Conservation (phyloP, 2,797 vertebrate genomes). For the Oreonectes daqikongensis region DNA sequence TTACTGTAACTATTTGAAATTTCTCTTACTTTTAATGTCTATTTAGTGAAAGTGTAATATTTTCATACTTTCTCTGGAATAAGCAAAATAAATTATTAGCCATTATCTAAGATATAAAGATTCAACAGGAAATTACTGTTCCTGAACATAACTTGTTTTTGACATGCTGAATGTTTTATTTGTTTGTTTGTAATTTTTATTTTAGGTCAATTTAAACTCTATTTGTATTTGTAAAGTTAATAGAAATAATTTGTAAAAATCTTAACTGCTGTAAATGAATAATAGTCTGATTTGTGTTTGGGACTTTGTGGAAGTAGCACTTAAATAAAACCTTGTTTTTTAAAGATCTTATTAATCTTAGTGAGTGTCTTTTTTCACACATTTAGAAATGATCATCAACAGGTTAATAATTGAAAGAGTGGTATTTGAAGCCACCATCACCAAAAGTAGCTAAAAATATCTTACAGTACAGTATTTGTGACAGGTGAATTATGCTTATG, state of each 20-base stretch:
- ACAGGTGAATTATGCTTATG: neutral
- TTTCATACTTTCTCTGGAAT: neutral
- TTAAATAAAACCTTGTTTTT: neutral
- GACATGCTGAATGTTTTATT: neutral
- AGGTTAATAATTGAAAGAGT: slow-evolving; percentile 72
- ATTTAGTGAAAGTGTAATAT: neutral
- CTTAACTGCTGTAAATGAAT: slow-evolving; percentile 58
- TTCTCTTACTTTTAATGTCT: neutral
- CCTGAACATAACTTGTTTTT: neutral
- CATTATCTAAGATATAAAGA: neutral
- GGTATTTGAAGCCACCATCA: neutral
- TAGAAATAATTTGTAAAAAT: neutral
- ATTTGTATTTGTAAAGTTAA: slow-evolving; percentile 58
- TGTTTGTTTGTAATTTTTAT: neutral
- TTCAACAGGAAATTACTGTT: too few species aligned
- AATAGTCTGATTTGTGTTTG: neutral
- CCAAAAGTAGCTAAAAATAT: slow-evolving; percentile 57
- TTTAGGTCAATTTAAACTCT: neutral
- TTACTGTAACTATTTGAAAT: neutral
- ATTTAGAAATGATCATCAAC: neutral
- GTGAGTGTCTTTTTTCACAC: neutral
- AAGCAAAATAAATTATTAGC: neutral
- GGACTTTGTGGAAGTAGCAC: neutral
- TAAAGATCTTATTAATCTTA: neutral
- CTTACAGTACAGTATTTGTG: slow-evolving; percentile 41